Conservation (phyloP, 2,797 vertebrate genomes). For the Clarias fuscus region DNA sequence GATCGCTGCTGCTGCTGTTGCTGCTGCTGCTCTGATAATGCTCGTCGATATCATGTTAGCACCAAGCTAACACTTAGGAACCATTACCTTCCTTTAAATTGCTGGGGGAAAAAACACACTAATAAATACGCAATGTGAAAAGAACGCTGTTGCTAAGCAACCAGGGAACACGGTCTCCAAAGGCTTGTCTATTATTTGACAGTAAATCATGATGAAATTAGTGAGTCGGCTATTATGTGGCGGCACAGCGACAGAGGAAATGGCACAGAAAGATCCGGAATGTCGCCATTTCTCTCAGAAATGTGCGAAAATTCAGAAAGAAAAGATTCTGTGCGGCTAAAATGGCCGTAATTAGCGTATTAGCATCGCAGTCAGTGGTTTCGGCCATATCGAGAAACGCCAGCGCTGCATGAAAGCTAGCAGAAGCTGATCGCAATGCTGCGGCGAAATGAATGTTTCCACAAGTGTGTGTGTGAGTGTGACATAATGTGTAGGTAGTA, state of each 20-base stretch:
- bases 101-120: conserved; percentile 3
- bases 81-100: background rate
- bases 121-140: background rate
- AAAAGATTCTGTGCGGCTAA: background rate
- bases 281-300: background rate
- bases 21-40: background rate
- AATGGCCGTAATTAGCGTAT: background rate
- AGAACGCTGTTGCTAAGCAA: conserved; percentile 16
- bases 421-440: background rate
- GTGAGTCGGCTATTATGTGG: background rate
- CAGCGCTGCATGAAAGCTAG: background rate
- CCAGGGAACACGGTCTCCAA: background rate
- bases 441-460: background rate
- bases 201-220: background rate
- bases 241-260: background rate
- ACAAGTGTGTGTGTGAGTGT: background rate
- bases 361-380: background rate
- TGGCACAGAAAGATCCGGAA: background rate
- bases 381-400: background rate
- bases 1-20: conserved; percentile 4
- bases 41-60: background rate
- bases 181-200: background rate
- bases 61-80: background rate
- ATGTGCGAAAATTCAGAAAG: background rate
- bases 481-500: background rate